Percentiles rank a stretch among this genome's conserved stretches.
These are phyloP conservation scores for Emys orbicularis DNA, from an alignment of 2,797 vertebrate genomes.

Conservation along the genomic window DNA sequence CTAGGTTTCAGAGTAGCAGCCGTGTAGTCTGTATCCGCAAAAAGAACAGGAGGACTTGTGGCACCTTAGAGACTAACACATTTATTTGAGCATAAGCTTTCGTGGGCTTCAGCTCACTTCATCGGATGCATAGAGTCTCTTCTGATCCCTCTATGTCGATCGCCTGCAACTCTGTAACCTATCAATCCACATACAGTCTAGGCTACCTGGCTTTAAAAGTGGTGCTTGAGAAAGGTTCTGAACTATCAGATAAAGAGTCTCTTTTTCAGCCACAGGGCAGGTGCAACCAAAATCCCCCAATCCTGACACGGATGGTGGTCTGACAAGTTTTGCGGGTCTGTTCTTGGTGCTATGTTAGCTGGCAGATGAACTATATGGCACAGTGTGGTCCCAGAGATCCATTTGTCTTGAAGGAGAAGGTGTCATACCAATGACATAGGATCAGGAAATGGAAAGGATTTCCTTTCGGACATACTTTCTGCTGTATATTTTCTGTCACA, in stretches of 20 bases:
- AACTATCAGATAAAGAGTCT: background rate
- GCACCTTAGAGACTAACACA: too few species aligned
- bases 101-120: too few species aligned
- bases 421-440: background rate
- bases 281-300: background rate
- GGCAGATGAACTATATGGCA: background rate
- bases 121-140: too few species aligned
- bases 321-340: background rate
- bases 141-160: background rate
- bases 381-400: background rate
- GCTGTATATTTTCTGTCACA: background rate
- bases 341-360: background rate
- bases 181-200: background rate
- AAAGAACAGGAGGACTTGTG: too few species aligned
- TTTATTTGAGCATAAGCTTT: too few species aligned
- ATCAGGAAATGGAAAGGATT: constrained; percentile 9
- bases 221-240: background rate
- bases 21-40: too few species aligned
- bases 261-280: background rate
- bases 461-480: background rate
- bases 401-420: background rate
- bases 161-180: background rate
- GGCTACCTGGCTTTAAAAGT: background rate
- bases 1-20: background rate
- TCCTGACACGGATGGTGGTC: background rate